Percentiles rank a stretch among this genome's conserved stretches.
Evolutionary conservation across 2,797 vertebrate genomes (phyloP).

Genomic region (Dryobates pubescens): DNA sequence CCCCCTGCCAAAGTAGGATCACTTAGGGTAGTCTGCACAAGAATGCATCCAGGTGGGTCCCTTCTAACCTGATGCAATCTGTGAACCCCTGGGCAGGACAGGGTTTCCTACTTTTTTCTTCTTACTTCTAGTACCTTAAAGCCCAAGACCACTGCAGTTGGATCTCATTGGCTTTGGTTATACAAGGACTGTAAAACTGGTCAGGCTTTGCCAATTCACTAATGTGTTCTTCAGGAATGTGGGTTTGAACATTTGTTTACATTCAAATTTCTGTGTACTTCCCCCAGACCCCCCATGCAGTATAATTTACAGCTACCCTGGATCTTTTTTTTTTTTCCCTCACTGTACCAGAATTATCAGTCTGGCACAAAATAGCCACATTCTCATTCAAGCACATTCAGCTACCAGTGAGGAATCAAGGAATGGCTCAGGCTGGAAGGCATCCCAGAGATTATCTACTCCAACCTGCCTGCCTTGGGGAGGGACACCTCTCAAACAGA

Average conservation of each 20-base stretch:
- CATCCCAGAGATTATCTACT: too few relatives aligned
- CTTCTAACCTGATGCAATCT: too few relatives aligned
- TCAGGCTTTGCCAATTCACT: neutral
- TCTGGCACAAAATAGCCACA: neutral
- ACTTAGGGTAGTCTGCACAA: too few relatives aligned
- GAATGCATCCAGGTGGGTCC: too few relatives aligned
- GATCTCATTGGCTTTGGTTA: neutral
- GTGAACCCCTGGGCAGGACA: neutral
- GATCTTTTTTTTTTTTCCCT: neutral
- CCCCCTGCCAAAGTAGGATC: too few relatives aligned
- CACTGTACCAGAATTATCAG: neutral
- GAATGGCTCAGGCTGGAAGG: too few relatives aligned
- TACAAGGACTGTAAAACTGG: neutral
- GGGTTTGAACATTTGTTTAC: neutral
- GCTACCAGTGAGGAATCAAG: neutral
- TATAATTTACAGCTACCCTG: neutral
- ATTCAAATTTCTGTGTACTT: neutral
- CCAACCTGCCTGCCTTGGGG: too few relatives aligned
- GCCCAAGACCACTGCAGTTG: neutral
- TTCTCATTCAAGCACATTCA: neutral
- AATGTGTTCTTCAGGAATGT: neutral
- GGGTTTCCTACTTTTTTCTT: neutral
- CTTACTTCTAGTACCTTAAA: neutral
- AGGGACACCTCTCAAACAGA: too few relatives aligned
- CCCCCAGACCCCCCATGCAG: neutral